Conservation (phyloP, 2,888 invertebrate genomes). For the Leptopilina myrica region DNA sequence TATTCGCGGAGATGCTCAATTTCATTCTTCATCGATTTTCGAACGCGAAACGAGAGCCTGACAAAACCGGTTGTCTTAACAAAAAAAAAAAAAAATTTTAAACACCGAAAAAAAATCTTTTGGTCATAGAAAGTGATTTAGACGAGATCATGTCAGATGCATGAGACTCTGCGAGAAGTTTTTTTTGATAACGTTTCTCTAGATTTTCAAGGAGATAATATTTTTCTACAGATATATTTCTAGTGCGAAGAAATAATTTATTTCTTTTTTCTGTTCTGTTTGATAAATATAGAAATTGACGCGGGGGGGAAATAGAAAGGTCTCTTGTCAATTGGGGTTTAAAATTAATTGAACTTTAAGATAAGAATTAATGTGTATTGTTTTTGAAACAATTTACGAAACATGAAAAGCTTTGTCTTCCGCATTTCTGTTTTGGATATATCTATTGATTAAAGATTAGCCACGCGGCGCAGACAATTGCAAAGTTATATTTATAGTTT, state of each 20-base stretch:
- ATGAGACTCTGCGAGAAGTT: not conserved
- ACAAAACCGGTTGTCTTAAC: slow-evolving; percentile 25
- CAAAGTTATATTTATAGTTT: not conserved
- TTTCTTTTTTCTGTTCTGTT: too few species aligned
- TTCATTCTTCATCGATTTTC: slow-evolving; percentile 40
- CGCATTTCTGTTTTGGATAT: slow-evolving; percentile 8
- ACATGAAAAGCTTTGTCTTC: slow-evolving; percentile 16
- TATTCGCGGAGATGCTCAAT: slow-evolving; percentile 22
- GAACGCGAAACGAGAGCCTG: slow-evolving; percentile 26
- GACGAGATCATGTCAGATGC: slow-evolving; percentile 7
- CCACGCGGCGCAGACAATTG: not conserved
- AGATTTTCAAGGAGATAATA: too few species aligned
- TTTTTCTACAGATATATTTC: too few species aligned
- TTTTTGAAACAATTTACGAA: not conserved
- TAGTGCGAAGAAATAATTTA: too few species aligned
- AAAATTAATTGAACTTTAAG: slow-evolving; percentile 21
- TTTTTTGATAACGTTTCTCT: not conserved
- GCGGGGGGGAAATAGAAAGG: too few species aligned
- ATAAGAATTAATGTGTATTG: slow-evolving; percentile 4
- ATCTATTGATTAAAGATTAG: slow-evolving; percentile 22
- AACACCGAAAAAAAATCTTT: not conserved
- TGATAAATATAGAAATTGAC: too few species aligned
- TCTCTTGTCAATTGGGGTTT: too few species aligned
- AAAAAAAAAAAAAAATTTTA: slow-evolving; percentile 3
- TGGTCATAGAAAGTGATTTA: slow-evolving; percentile 37